Evolutionary conservation across 2,888 invertebrate genomes (phyloP), one percentile per base, ranked within the genome.

Genomic region (Drosophila austrosaltans): DNA sequence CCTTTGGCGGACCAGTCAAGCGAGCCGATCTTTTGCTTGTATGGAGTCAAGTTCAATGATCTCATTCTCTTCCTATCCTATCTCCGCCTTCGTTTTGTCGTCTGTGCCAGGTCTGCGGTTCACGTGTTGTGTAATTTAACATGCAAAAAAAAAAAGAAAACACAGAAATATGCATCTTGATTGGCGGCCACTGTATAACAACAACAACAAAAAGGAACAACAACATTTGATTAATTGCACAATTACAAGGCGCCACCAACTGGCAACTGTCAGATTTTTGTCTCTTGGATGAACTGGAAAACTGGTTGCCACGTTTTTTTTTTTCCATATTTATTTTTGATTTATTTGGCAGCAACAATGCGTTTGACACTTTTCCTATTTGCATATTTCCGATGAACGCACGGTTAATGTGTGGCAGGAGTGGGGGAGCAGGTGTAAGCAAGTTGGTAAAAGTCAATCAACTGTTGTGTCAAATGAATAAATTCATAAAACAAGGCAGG

Each of bases 11-110:
- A 72, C 65, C 82, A 86, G 86, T 86, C 82, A 80, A 77, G 71
- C 82, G 86, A 71, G 75, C 75, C 87, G 87, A 82, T 86, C 87
- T 78, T 57, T 62, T 65, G 66, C 76, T 68, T 53, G 59, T 64
- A 28, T 61, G 72, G 63, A 72, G 75, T 72, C 82, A 84, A 87
- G 83, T 84, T 87, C 87, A 87, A 69, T 84, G 83, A 85, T 78
- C 83, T 73, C 53, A 22, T 22, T 58, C 36, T 36, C 20, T 25
- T 16, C 20, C 56, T 16, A 16, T 16, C 16, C 16, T 16, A 16
- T 28, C 22, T 48, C 22, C n/a, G 39, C 36, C 54, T 10, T 48
- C 22, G 53, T 75, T 72, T 77, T 83, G 84, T 69, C 57, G 82
- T 82, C 82, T 81, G 78, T 69, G 70, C 57, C 62, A 58, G 67